Evolutionary conservation across 2,888 invertebrate species (phyloP).

Genomic region (Gisinianus flammeolus): DNA sequence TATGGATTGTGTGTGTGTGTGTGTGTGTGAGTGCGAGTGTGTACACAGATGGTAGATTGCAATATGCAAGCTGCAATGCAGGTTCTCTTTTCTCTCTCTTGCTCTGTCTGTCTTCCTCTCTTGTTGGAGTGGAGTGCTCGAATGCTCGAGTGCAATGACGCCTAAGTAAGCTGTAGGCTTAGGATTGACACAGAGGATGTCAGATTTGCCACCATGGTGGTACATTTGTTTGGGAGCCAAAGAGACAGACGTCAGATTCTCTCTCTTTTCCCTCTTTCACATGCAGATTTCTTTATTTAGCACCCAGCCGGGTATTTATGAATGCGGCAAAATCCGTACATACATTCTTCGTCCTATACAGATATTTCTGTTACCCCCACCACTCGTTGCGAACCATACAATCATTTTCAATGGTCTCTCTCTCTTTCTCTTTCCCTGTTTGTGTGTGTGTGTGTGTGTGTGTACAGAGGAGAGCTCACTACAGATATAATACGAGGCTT

Average conservation of each 20-base stretch:
- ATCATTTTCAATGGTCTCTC: background rate
- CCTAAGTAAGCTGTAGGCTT: background rate
- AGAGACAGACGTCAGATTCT: background rate
- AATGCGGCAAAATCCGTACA: slow-evolving; percentile 11
- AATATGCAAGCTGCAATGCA: background rate
- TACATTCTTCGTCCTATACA: background rate
- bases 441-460: background rate
- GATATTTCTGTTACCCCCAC: background rate
- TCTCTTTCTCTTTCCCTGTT: background rate
- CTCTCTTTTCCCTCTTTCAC: background rate
- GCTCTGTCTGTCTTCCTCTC: background rate
- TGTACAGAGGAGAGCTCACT: background rate
- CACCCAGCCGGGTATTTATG: slow-evolving; percentile 8
- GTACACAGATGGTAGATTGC: background rate
- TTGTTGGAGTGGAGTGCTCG: too few relatives aligned
- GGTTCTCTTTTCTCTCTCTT: background rate
- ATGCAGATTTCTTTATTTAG: slow-evolving; percentile 13
- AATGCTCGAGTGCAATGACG: background rate
- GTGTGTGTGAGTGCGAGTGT: background rate
- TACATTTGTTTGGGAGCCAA: background rate
- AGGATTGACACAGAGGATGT: background rate
- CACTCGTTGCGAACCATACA: too few relatives aligned
- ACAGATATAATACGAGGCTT: background rate
- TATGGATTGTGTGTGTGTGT: background rate
- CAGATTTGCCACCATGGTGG: background rate